Percentiles rank a stretch among this genome's conserved stretches.
Conservation (phyloP, 2,888 invertebrate species). For the Oscheius myriophilus region DNA sequence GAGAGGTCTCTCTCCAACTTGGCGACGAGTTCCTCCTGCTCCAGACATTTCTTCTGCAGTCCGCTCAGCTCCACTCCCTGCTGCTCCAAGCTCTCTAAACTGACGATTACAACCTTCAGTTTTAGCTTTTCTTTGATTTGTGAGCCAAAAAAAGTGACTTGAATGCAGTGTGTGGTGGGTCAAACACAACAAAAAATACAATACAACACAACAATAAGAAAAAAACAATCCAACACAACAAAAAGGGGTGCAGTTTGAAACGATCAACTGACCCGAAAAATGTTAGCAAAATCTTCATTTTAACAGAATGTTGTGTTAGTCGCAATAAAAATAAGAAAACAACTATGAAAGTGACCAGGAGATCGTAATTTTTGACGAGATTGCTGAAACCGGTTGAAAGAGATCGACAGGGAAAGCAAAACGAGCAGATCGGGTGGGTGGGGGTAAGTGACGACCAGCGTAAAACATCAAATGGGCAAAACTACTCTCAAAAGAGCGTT, state of each 20-base stretch:
- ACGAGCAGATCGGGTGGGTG: too few species aligned
- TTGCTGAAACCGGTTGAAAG: constrained; percentile 27
- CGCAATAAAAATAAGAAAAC: background rate
- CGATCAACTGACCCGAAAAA: background rate
- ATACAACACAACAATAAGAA: background rate
- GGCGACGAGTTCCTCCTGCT: constrained; percentile 36
- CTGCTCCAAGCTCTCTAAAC: constrained; percentile 38
- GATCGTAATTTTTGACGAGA: constrained; percentile 15
- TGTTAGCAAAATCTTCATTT: background rate
- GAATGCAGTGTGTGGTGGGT: background rate
- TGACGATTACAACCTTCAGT: too few species aligned
- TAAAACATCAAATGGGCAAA: background rate
- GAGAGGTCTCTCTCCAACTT: constrained; percentile 46
- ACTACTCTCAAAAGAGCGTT: background rate
- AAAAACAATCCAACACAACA: background rate
- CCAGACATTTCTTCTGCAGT: constrained; percentile 27
- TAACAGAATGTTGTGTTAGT: background rate
- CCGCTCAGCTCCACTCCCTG: constrained; percentile 30
- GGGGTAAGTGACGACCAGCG: constrained; percentile 5
- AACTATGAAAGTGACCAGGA: constrained; percentile 6
- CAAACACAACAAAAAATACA: background rate
- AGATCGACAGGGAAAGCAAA: constrained; percentile 21
- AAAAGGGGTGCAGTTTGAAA: too few species aligned
- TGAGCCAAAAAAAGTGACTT: too few species aligned
- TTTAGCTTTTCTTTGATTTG: too few species aligned